Base-by-base conservation (phyloP, 2,888 invertebrate genomes). In the Ochropacha duplaris region DNA sequence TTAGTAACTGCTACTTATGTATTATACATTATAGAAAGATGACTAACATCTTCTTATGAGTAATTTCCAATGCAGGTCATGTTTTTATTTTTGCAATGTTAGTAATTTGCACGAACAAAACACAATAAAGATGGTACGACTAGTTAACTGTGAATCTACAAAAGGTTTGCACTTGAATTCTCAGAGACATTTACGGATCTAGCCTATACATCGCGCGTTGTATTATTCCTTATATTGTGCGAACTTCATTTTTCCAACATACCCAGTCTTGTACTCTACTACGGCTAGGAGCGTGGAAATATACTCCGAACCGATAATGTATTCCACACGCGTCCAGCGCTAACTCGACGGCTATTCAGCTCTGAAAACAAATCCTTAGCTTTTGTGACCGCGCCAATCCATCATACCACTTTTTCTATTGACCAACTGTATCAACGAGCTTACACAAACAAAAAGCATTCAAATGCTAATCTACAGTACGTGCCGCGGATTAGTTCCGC, bases 401-500 rank as follows among this genome's bases (percentile, higher is more conserved):
- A 89, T 92, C 91, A 91, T 86, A 84, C 66, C 63, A 71, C 78
- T 88, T 90, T 86, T 89, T 89, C 90, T 86, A 88, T 89, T 88
- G 88, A 86, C 85, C 83, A 81, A 69, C 71, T 72, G 76, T 81
- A 85, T 86, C 83, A 81, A 71, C 78, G 83, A 86, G 87, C 87
- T 87, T 87, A 86, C 84, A 86, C 88, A 91, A 92, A 92, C 90
- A 90, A 88, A 84, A 77, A 83, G 86, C 84, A 88, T 92, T 91
- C 86, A 88, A 89, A 91, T 89, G 90, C 84, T 90, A 92, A 92
- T 92, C 79, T 81, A 65, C 66, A 71, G 86, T 86, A 90, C 92
- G 92, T 92, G 92, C 81, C 62, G 65, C 68, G 84, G 86, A 88
- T 92, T 88, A 86, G 90, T 91, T 88, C 88, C 86, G 86, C 76